These are phyloP conservation scores for Aphrophora alni DNA, from an alignment of 2,888 invertebrate species.

Conservation along the genomic window DNA sequence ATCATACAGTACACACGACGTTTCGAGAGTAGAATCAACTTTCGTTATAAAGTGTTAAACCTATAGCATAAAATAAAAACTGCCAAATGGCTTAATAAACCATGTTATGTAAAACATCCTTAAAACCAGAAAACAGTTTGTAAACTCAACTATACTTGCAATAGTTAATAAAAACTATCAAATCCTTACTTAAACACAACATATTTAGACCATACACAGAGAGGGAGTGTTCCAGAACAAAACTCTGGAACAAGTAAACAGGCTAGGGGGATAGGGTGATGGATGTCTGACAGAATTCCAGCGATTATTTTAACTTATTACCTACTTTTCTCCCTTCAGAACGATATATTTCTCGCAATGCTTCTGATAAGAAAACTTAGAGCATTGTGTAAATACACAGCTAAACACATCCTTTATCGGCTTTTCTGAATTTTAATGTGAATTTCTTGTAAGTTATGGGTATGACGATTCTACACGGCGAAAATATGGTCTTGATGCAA, in stretches of 20 bases:
- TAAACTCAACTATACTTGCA: too few species aligned
- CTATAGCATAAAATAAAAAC: too few species aligned
- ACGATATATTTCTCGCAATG: neutral
- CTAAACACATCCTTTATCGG: neutral
- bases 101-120: too few species aligned
- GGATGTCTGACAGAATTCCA: neutral
- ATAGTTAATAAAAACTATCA: too few species aligned
- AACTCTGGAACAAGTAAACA: neutral
- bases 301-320: neutral
- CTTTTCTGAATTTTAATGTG: conserved; percentile 5
- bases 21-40: too few species aligned
- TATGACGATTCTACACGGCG: neutral
- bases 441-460: neutral
- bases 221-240: neutral
- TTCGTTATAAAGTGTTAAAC: too few species aligned
- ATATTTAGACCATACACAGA: too few species aligned
- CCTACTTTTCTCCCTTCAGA: neutral
- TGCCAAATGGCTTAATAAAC: too few species aligned
- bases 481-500: too few species aligned
- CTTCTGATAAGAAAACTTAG: neutral
- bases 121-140: too few species aligned
- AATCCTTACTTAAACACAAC: too few species aligned
- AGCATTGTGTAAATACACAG: neutral
- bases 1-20: too few species aligned
- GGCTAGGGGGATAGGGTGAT: neutral